Evolutionary conservation across 1,140 invertebrate genomes (phyloP), one percentile per base, ranked within the genome.

Genomic region (Drosophila leontia): DNA sequence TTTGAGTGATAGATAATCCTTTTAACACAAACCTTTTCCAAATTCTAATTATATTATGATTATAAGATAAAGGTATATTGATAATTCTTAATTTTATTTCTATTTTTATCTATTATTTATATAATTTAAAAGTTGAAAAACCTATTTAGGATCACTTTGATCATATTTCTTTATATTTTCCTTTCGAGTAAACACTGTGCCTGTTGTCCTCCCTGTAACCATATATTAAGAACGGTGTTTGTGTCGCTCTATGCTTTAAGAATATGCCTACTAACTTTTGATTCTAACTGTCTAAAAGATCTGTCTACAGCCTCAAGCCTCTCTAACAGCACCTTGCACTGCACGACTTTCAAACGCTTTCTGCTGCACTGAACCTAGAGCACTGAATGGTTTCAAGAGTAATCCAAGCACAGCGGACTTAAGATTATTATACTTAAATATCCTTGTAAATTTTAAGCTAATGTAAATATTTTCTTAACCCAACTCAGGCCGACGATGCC

Each of bases 401-500:
- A 82, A 82, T 63, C 60, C 53, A 34, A 67, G 45, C 50, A 69
- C 42, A 60, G 56, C 48, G 48, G 74, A 75, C 55, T 41, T 75
- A 65, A 45, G 12, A 32, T 17, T 29, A 32, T 29, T 55, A 11
- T 6, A 39, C 15, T 32, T 34, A 34, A 39, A 19, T 6, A 2
- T 2, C 4, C 2, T 12, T 0, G 0, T 53, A 13, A 29, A 53
- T n/a, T 7, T 19, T 4, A 32, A 34, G 19, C 23, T 26, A 51
- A 67, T 29, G 19, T 4, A 23, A n/a, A 15, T 3, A 23, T 35
- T 23, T 4, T 5, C n/a, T n/a, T 19, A n/a, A 13, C 26, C n/a
- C 6, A 19, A 51, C 1, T 8, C 55, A 92, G 85, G 95, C 94
- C 26, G 95, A 96, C 68, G 95, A 96, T 83, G 95, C 95, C 3